Evolutionary conservation across 2,797 vertebrate species (phyloP).

Genomic region (Channallabes apus): DNA sequence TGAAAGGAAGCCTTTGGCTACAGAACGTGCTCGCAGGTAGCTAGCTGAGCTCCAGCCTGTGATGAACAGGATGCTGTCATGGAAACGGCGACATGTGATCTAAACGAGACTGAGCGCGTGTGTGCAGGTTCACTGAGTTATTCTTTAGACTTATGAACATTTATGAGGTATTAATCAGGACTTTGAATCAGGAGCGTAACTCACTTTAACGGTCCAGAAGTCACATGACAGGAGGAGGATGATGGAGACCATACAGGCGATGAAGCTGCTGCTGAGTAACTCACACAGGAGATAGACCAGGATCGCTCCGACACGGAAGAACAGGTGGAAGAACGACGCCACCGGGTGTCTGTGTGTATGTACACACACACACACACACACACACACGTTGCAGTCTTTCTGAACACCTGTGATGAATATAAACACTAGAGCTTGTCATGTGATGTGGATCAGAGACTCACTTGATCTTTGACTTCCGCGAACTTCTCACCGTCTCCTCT

Average conservation of each 20-base stretch:
- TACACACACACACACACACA: not conserved
- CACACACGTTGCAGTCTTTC: not conserved
- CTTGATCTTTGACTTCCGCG: slow-evolving; percentile 78
- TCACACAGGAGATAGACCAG: slow-evolving; percentile 89
- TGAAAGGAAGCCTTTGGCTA: not conserved
- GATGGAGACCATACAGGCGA: slow-evolving; percentile 91
- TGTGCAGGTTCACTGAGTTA: not conserved
- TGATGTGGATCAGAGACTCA: slow-evolving; percentile 65
- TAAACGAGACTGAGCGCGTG: not conserved
- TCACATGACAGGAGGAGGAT: slow-evolving; percentile 94
- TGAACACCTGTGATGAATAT: not conserved
- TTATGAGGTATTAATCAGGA: not conserved
- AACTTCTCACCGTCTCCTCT: slow-evolving; percentile 70
- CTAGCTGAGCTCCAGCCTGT: too few species aligned
- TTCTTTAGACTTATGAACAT: not conserved
- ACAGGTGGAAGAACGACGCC: slow-evolving; percentile 83
- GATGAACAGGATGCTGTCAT: not conserved
- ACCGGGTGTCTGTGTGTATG: not conserved
- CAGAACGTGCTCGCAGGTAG: not conserved
- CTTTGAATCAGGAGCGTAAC: not conserved
- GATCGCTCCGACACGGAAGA: slow-evolving; percentile 86
- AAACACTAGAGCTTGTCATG: not conserved
- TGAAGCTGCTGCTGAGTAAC: slow-evolving; percentile 81
- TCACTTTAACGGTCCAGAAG: slow-evolving; percentile 92
- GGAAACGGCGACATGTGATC: not conserved